These are phyloP conservation scores for Tipula vernalis DNA, from an alignment of 2,888 invertebrate genomes.

Conservation along the genomic window DNA sequence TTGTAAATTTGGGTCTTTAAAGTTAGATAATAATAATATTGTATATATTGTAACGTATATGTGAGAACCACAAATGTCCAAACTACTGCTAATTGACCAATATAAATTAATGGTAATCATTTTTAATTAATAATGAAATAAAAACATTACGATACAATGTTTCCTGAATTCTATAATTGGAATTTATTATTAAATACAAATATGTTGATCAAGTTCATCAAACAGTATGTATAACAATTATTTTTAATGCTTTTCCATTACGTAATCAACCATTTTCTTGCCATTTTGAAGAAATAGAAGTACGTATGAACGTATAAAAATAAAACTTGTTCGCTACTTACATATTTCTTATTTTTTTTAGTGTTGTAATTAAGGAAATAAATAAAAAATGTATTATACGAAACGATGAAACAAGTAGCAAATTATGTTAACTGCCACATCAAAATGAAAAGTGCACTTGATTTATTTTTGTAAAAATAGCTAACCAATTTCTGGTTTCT, in stretches of 20 bases:
- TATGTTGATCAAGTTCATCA: not conserved
- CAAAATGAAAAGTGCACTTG: not conserved
- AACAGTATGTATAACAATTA: not conserved
- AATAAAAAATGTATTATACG: not conserved
- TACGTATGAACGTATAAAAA: not conserved
- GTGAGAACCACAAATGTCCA: not conserved
- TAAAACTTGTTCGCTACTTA: not conserved
- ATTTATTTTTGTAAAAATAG: not conserved
- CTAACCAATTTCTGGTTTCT: not conserved
- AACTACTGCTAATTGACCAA: not conserved
- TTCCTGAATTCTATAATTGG: not conserved
- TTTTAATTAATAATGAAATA: not conserved
- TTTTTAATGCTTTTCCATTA: not conserved
- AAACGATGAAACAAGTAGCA: not conserved
- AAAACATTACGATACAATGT: not conserved
- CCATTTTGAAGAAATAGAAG: not conserved
- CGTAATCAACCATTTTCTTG: not conserved
- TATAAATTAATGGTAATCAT: not conserved
- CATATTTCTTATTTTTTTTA: not conserved
- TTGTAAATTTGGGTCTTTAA: too few relatives aligned
- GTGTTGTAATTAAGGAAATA: not conserved
- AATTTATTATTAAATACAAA: not conserved
- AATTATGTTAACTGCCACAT: not conserved
- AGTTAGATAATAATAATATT: too few relatives aligned
- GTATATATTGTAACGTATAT: too few relatives aligned